Evolutionary conservation across 2,888 invertebrate genomes (phyloP), one percentile per base, ranked within the genome.

Genomic region (Nowickia ferox): DNA sequence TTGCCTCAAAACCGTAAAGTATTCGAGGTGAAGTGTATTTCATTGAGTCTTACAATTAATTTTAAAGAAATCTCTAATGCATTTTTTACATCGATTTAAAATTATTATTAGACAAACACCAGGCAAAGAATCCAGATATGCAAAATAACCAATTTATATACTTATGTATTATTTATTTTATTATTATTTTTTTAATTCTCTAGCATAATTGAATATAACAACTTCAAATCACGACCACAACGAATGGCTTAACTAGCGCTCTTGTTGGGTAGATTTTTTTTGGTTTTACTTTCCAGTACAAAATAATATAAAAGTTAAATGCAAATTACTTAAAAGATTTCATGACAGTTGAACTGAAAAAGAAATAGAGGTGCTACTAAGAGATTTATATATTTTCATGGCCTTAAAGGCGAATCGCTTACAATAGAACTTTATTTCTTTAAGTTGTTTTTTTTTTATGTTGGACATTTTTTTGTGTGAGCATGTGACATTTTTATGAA

Each of bases 101-200:
- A 63, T 68, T 61, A 53, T 66, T 78, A 5, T 51, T 80, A 80
- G 65, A 72, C 38, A 71, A 81, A 59, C 53, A 71, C 61, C 40
- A 80, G 69, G 66, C 59, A 61, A 61, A 68, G 68, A 61, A 84
- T 81, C 72, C 61, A 84, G 66, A 81, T 84, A 77, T 81, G 76
- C 72, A 84, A 84, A 84, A 72, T 74, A 81, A 53, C 55, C 76
- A 81, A 84, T 84, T 84, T 84, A 84, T 84, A 80, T 71, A 74
- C 68, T 77, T 42, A 6, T 51, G 68, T 72, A 76, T 77, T 59
- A 61, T 63, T 71, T 72, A 42, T 38, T 15, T 0, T 30, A 6
- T 38, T 42, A 11, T 30, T 42, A 63, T 57, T 59, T 53, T 48
- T 46, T 65, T 19, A 55, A 72, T 68, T n/a, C 68, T 79, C 71